Percentiles rank a stretch among this genome's conserved stretches.
Conservation (phyloP, 1,140 invertebrate species). For the Bombus waltoni region DNA sequence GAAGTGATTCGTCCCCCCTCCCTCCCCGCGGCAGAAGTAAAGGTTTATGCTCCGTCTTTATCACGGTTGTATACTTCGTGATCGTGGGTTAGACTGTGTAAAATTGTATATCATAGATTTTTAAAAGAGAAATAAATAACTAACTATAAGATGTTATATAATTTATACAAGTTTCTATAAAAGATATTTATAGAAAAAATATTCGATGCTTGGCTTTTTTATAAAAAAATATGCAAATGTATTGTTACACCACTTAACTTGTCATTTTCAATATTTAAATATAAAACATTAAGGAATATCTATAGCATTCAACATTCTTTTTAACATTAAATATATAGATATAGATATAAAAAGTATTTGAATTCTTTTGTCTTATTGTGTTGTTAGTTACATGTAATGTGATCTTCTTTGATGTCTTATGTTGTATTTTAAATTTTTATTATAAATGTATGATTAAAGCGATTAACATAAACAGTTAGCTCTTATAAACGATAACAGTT, state of each 20-base stretch:
- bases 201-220: too few species aligned
- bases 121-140: too few species aligned
- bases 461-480: neutral
- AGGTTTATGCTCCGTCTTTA: too few species aligned
- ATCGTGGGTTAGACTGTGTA: too few species aligned
- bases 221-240: neutral
- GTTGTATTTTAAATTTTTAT: neutral
- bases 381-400: neutral
- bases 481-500: constrained; percentile 11
- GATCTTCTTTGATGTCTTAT: neutral
- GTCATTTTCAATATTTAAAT: neutral
- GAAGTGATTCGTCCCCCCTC: too few species aligned
- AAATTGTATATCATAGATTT: too few species aligned
- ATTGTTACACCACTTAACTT: neutral
- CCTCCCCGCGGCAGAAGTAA: too few species aligned
- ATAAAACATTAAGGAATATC: neutral
- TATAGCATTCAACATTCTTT: neutral
- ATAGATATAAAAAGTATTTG: neutral
- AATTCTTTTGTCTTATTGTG: neutral
- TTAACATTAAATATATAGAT: neutral
- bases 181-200: neutral
- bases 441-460: neutral
- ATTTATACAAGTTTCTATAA: neutral
- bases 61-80: too few species aligned
- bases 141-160: neutral